Base-by-base conservation (phyloP, 1,140 invertebrate species). In the Cylas formicarius region DNA sequence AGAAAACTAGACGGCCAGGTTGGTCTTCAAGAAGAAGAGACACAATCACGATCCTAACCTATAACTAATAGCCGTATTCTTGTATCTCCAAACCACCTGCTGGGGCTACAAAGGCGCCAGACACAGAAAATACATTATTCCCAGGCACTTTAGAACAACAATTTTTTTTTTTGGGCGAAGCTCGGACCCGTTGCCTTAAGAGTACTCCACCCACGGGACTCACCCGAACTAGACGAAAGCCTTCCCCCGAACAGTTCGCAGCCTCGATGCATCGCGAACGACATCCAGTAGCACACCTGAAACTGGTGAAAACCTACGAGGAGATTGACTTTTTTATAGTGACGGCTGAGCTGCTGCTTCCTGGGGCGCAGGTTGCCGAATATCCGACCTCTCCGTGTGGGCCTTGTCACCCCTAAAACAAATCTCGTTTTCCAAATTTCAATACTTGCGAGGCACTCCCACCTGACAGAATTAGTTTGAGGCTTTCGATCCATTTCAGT, bases 241-340 rank as follows among this genome's bases (percentile, higher is more conserved):
- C 86, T 74, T 10, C 85, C 87, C 1, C 90, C 90, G n/a, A 83
- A 78, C 22, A 97, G 73, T 61, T 97, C 87, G 42, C 94, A 86
- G 1, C 96, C 96, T 50, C 90, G 78, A 58, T 96, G 90, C 76
- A 93, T 89, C 0, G 91, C 89, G 61, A 92, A 96, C 0, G 94
- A 98, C 81, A 96, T 94, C 94, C 94, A 98, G 69, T 99, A 98
- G 58, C 84, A 89, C 8, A 97, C 86, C 67, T 92, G 86, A 56
- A 97, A 89, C 47, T 84, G 81, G 60, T 94, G 91, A 24, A 96
- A 73, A 1, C 82, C 84, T 21, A 97, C 72, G 1, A 86, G 83
- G 1, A 97, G 67, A 56, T 90, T 47, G n/a, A 95, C 76, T 53
- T 85, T 87, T 40, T 85, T 82, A 58, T 96, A 97, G 67, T 99